These are phyloP conservation scores for Phaedon cochleariae DNA, from an alignment of 2,888 invertebrate genomes.

Conservation along the genomic window DNA sequence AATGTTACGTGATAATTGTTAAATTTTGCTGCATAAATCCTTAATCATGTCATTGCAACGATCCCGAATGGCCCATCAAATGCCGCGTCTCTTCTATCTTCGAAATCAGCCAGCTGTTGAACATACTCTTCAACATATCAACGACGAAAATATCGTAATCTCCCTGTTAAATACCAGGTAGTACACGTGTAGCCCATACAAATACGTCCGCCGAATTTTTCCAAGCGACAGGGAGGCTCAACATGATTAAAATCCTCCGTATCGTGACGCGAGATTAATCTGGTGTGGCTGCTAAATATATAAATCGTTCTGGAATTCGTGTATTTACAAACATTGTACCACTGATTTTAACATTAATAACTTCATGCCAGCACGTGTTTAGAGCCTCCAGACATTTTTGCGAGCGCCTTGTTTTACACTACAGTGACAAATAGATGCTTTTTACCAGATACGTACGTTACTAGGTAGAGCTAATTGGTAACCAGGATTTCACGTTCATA, in stretches of 20 bases:
- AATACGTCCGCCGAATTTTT: slow-evolving; percentile 50
- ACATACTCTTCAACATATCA: neutral
- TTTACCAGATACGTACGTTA: slow-evolving; percentile 40
- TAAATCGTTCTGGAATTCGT: slow-evolving; percentile 61
- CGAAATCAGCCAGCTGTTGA: neutral
- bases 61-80: neutral
- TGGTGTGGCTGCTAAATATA: slow-evolving; percentile 61
- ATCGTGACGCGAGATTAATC: slow-evolving; percentile 60
- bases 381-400: slow-evolving; percentile 31
- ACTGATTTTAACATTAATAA: slow-evolving; percentile 50
- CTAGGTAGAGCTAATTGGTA: slow-evolving; percentile 40
- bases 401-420: slow-evolving; percentile 37
- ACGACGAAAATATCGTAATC: neutral
- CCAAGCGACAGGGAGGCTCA: slow-evolving; percentile 54
- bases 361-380: slow-evolving; percentile 45
- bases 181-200: slow-evolving; percentile 30
- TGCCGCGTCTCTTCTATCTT: neutral
- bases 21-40: too few species aligned
- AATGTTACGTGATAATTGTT: too few species aligned
- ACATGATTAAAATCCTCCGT: slow-evolving; percentile 60
- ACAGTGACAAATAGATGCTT: slow-evolving; percentile 46
- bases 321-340: slow-evolving; percentile 58
- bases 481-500: slow-evolving; percentile 44
- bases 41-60: too few species aligned
- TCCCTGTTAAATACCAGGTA: slow-evolving; percentile 30